Conservation (phyloP, 2,888 invertebrate species). For the Tiphia femorata region DNA sequence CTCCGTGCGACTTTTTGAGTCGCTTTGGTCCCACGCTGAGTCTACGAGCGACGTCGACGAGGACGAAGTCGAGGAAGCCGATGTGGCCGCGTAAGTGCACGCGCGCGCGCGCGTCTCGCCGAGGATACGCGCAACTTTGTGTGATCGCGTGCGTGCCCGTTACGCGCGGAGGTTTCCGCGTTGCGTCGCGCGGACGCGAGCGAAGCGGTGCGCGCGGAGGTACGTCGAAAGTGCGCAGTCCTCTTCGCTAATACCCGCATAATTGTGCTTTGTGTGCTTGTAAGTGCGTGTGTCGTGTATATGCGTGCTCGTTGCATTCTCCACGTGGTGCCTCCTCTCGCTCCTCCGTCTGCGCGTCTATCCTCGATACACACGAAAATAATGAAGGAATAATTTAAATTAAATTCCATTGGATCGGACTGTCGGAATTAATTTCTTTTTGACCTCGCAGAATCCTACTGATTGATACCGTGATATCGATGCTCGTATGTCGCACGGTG, state of each 20-base stretch:
- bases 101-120: constrained; percentile 25
- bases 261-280: no score
- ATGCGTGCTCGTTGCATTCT: not conserved
- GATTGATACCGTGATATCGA: no score
- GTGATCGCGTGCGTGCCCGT: constrained; percentile 7
- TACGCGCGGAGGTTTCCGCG: constrained; percentile 16
- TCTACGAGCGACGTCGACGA: no score
- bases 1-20: constrained; percentile 67
- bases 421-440: no score
- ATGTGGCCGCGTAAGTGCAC: constrained; percentile 30
- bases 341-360: constrained; percentile 9
- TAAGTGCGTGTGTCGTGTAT: not conserved
- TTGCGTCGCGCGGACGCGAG: constrained; percentile 21
- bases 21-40: constrained; percentile 66
- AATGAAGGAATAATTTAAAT: no score
- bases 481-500: no score
- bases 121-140: constrained; percentile 23
- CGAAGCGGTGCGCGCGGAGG: not conserved
- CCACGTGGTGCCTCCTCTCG: not conserved
- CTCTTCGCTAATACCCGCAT: no score
- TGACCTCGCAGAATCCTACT: no score
- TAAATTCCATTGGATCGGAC: no score
- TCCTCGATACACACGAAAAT: no score
- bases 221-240: constrained; percentile 5
- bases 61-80: no score